Conservation (phyloP, 2,113 vertebrate genomes). For the Sminthopsis crassicaudata region DNA sequence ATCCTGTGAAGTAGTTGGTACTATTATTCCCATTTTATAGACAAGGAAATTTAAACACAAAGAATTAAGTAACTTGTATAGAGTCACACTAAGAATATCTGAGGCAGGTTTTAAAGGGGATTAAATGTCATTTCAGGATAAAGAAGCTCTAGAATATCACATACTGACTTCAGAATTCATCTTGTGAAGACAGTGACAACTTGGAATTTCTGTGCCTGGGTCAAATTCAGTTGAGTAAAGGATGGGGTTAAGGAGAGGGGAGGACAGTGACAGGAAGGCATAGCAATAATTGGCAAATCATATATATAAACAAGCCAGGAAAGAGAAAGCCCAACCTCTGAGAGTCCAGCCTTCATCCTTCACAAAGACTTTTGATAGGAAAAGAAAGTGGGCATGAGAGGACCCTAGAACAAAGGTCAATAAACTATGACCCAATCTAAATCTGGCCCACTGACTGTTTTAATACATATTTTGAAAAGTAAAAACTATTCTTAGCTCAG, state of each 20-base stretch:
- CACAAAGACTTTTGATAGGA: not conserved
- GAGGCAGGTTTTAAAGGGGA: not conserved
- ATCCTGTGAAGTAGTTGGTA: not conserved
- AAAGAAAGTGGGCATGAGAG: not conserved
- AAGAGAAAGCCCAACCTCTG: not conserved
- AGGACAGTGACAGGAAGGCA: not conserved
- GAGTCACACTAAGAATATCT: not conserved
- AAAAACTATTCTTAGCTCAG: not conserved
- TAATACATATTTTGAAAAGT: not conserved
- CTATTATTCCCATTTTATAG: not conserved
- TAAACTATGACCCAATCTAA: not conserved
- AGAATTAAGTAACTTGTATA: not conserved
- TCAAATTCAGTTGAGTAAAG: not conserved
- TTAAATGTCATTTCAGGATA: not conserved
- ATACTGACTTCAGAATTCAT: not conserved
- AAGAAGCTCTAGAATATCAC: not conserved
- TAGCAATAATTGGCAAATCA: not conserved
- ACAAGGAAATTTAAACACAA: not conserved
- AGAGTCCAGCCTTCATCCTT: not conserved
- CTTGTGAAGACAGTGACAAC: not conserved
- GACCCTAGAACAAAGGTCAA: not conserved
- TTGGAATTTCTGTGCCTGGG: not conserved
- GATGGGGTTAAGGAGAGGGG: too few species aligned
- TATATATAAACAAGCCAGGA: not conserved
- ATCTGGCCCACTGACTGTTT: not conserved